These are phyloP conservation scores for Pangasius djambal DNA, from an alignment of 2,797 vertebrate species.

Conservation along the genomic window DNA sequence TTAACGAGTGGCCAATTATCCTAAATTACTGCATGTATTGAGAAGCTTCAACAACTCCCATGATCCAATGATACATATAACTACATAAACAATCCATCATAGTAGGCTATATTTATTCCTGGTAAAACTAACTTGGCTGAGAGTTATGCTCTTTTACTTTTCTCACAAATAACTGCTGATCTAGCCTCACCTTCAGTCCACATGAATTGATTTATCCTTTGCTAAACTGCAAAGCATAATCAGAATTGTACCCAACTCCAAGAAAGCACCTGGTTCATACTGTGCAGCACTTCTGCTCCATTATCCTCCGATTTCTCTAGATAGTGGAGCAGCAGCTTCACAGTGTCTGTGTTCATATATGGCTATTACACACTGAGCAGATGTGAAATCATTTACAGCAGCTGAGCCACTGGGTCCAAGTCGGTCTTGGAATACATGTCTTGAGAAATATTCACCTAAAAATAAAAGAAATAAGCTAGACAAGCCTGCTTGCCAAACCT, in stretches of 20 bases:
- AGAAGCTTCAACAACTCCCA: background rate
- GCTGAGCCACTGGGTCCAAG: background rate
- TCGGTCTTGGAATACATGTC: background rate
- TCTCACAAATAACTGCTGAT: background rate
- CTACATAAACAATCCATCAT: background rate
- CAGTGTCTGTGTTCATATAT: conserved; percentile 38
- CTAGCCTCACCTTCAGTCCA: background rate
- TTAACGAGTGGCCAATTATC: background rate
- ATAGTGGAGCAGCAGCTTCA: background rate
- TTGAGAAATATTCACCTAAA: background rate
- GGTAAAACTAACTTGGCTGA: background rate
- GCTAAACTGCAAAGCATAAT: background rate
- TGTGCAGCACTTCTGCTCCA: background rate
- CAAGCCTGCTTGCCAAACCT: background rate
- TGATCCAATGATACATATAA: background rate
- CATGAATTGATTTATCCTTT: background rate
- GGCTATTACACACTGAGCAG: conserved; percentile 9
- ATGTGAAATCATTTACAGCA: background rate
- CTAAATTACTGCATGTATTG: background rate
- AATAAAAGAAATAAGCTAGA: background rate
- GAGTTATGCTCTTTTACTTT: background rate
- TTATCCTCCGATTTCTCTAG: conserved; percentile 23
- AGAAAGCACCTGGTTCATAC: conserved; percentile 16
- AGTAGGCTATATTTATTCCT: background rate
- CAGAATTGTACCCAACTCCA: background rate